A percentile compares a stretch with the other conserved stretches of the same genome.
phyloP scores from a whole-genome alignment of 2,797 vertebrate species.

The Distichodus sexfasciatus region DNA sequence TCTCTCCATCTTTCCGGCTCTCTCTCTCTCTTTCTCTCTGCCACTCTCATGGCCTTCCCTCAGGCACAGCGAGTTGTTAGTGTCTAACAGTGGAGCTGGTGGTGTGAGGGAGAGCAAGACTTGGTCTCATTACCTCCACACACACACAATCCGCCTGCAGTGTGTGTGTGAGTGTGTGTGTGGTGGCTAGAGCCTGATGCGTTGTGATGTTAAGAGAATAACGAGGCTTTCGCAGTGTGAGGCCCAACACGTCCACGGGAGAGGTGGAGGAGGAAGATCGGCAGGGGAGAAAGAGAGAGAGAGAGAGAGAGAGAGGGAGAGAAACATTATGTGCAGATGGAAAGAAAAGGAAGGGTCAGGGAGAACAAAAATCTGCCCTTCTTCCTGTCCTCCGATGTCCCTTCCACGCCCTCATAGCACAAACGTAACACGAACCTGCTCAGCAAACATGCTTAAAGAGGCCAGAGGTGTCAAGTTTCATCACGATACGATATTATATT shows the following conservation, averaged over 20 bases:
- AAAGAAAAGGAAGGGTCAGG: constrained; percentile 63
- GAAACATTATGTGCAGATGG: too few relatives aligned
- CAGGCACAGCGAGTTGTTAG: constrained; percentile 70
- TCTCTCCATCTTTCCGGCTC: constrained; percentile 51
- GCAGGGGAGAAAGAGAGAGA: background rate
- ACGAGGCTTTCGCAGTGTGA: constrained; percentile 65
- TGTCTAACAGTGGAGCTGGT: constrained; percentile 63
- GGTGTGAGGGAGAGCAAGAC: constrained; percentile 52
- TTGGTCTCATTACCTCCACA: constrained; percentile 70
- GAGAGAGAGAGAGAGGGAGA: too few relatives aligned
- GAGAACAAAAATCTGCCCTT: constrained; percentile 65
- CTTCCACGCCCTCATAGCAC: background rate
- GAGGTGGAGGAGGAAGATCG: constrained; percentile 40
- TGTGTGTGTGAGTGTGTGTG: background rate
- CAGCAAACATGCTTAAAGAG: background rate
- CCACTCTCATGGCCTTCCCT: constrained; percentile 63
- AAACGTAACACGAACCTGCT: background rate
- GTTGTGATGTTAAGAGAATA: constrained; percentile 71
- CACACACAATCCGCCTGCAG: too few relatives aligned
- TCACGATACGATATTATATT: too few relatives aligned
- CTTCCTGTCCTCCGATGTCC: constrained; percentile 59
- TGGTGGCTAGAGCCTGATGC: constrained; percentile 64
- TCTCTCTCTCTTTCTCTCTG: constrained; percentile 59
- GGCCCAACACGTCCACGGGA: constrained; percentile 41
- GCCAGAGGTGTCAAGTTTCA: too few relatives aligned